Percentiles rank a stretch among this genome's conserved stretches.
phyloP scores from a whole-genome alignment of 2,888 invertebrate species.

The Drosophila cognata region DNA sequence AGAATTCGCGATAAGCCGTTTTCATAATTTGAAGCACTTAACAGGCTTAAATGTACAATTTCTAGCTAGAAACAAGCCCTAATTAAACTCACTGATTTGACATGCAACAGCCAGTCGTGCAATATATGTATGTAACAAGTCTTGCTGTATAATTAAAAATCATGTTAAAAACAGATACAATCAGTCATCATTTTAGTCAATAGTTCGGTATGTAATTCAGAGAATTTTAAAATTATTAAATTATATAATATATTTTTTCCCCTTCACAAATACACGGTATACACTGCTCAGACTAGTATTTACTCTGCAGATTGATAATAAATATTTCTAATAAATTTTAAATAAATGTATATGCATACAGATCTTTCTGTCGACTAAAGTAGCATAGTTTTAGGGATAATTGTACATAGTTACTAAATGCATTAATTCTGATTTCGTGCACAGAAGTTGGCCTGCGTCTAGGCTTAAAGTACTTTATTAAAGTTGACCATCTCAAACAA shows the following conservation, averaged over 20 bases:
- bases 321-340: not conserved
- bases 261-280: not conserved
- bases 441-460: not conserved
- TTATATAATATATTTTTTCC: not conserved
- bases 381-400: constrained; percentile 11
- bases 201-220: not conserved
- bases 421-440: not conserved
- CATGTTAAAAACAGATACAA: not conserved
- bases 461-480: not conserved
- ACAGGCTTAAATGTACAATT: not conserved
- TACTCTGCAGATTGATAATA: not conserved
- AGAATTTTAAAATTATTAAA: not conserved
- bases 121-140: not conserved
- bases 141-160: not conserved
- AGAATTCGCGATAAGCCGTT: not conserved
- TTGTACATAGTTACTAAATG: not conserved
- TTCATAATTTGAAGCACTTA: not conserved
- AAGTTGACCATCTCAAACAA: not conserved
- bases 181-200: not conserved
- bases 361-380: not conserved
- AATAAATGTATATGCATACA: not conserved
- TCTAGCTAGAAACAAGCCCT: not conserved
- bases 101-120: not conserved
- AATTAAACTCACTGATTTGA: not conserved
- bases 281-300: not conserved